Conservation (phyloP, 2,113 vertebrate species). For the Pseudorhombus dupliciocellatus region DNA sequence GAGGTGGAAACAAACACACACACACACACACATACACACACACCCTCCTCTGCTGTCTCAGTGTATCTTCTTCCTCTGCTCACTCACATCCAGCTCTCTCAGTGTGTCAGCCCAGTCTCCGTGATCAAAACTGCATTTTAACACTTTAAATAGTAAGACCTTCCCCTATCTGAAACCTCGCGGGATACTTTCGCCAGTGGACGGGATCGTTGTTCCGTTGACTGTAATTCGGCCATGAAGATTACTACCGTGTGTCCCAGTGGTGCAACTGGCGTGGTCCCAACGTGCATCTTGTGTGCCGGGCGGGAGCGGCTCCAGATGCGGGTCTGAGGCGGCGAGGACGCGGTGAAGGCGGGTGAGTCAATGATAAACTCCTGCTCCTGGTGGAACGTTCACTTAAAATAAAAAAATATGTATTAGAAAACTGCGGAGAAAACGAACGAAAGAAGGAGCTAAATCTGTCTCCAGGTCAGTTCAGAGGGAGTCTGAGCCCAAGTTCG, state of each 20-base stretch:
- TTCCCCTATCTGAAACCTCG: background rate
- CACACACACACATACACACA: background rate
- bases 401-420: too few relatives aligned
- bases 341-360: background rate
- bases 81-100: background rate
- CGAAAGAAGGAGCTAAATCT: background rate
- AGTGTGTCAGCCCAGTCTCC: background rate
- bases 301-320: constrained; percentile 20
- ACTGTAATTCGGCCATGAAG: background rate
- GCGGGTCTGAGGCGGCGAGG: constrained; percentile 31
- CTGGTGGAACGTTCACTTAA: too few relatives aligned
- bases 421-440: background rate
- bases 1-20: background rate
- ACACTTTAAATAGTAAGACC: background rate
- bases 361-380: background rate
- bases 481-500: background rate
- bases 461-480: background rate
- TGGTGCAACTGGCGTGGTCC: background rate
- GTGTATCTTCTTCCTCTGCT: background rate
- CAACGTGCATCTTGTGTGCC: background rate
- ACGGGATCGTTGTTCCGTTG: background rate
- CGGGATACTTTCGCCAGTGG: background rate
- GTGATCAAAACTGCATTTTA: background rate
- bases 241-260: background rate
- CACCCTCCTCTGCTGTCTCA: background rate